Evolutionary conservation across 2,797 vertebrate genomes (phyloP), one percentile per base, ranked within the genome.

Genomic region (Lithobates sylvaticus): DNA sequence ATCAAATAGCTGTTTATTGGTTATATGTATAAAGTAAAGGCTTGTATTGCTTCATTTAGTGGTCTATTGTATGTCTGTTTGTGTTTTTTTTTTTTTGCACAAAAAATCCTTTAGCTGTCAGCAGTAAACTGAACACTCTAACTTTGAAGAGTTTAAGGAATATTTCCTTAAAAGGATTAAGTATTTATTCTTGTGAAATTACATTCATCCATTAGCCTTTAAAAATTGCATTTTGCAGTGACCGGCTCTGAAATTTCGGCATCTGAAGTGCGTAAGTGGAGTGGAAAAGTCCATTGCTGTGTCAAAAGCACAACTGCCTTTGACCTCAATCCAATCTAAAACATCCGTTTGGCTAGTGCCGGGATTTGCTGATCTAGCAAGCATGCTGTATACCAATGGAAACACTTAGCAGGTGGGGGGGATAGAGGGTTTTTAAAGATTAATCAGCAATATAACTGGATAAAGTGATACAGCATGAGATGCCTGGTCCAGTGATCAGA

Each of bases 321-420:
- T 81, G 47, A 81, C 78, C 67, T 81, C 50, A 80, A 50, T 81
- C 36, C 29, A 81, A n/a, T 67, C 65, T 75, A 29, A 83, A 74
- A 83, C 61, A 76, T 83, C 75, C 32, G 10, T 29, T 75, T 32
- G 71, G 5, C 71, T 67, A 32, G 26, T 44, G 16, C 4, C 21
- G 2, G 61, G 27, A 44, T 23, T 13, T 18, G 81, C 58, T 74
- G 71, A 83, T 39, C 23, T 47, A 27, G 71, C 58, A 27, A 34
- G 21, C 6, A 39, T 75, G 39, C n/a, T 10, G 13, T 73, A 54
- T 81, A 69, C 26, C 18, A 23, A 1, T 67, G 16, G 36, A 15
- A 75, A 61, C 34, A 75, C 50, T 83, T 83, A 58, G 47, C 77
- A 39, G 47, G 4, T 68, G 27, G 42, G 32, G 32, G 26, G 27